phyloP scores from a whole-genome alignment of 2,888 invertebrate genomes.

The Pyrochroa serraticornis region DNA sequence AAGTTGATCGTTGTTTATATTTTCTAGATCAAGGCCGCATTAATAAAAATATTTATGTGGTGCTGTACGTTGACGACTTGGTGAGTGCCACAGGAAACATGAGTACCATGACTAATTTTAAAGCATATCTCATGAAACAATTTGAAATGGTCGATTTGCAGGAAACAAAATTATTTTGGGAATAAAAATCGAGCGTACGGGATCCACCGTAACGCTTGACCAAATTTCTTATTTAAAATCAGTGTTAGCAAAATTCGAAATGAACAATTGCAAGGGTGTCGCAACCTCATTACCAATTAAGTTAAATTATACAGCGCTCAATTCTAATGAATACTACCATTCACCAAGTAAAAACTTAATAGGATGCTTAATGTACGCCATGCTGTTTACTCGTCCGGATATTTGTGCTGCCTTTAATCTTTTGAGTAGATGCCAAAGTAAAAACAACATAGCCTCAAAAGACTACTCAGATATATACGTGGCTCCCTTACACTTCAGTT shows the following conservation, averaged over 20 bases:
- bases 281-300: conserved; percentile 37
- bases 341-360: conserved; percentile 20
- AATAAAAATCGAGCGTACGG: conserved; percentile 20
- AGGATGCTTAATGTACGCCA: conserved; percentile 25
- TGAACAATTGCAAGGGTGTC: conserved; percentile 34
- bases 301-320: conserved; percentile 20
- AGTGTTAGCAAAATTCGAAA: conserved; percentile 34
- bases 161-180: conserved; percentile 22
- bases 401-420: conserved; percentile 35
- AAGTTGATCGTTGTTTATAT: conserved; percentile 21
- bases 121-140: conserved; percentile 22
- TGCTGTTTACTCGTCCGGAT: conserved; percentile 17
- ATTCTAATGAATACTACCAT: conserved; percentile 11
- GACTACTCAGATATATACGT: conserved; percentile 36
- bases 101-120: conserved; percentile 11
- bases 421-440: conserved; percentile 35
- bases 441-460: conserved; percentile 35
- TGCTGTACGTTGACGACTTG: conserved; percentile 24
- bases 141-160: conserved; percentile 39
- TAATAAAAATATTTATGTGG: conserved; percentile 6
- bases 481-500: conserved; percentile 36
- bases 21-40: neutral
- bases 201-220: neutral
- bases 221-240: conserved; percentile 23
- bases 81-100: conserved; percentile 17